phyloP scores from a whole-genome alignment of 1,140 invertebrate species.

The Acromyrmex echinatior region DNA sequence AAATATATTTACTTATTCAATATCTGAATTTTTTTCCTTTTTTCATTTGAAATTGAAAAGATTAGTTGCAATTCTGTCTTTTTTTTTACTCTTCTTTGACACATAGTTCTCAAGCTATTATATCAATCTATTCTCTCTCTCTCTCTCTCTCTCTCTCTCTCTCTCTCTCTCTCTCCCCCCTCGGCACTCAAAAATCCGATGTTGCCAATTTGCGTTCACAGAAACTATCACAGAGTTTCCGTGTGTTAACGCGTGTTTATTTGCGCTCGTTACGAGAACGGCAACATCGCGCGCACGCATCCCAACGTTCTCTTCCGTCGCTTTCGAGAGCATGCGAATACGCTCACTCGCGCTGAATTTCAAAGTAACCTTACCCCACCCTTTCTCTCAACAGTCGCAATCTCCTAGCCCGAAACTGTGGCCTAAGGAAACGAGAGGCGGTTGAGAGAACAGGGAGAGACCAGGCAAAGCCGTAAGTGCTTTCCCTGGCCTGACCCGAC shows the following conservation, averaged over 20 bases:
- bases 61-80: background rate
- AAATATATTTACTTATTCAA: slow-evolving; percentile 12
- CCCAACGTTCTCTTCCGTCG: slow-evolving; percentile 4
- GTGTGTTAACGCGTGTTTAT: slow-evolving; percentile 30
- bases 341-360: slow-evolving; percentile 48
- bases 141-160: background rate
- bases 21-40: background rate
- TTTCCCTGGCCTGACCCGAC: background rate
- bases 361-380: slow-evolving; percentile 6
- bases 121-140: background rate
- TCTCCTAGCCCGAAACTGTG: slow-evolving; percentile 17
- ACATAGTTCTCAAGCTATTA: background rate
- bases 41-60: background rate
- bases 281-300: slow-evolving; percentile 11
- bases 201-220: background rate
- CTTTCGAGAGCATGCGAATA: slow-evolving; percentile 27
- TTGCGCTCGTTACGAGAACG: slow-evolving; percentile 13
- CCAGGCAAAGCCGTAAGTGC: slow-evolving; percentile 11
- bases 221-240: slow-evolving; percentile 29
- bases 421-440: slow-evolving; percentile 39
- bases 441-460: slow-evolving; percentile 25
- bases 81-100: background rate
- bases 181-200: background rate
- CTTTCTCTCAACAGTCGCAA: background rate
- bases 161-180: background rate